These are phyloP conservation scores for Oreochromis grahami DNA, from an alignment of 2,797 vertebrate genomes.

Conservation along the genomic window DNA sequence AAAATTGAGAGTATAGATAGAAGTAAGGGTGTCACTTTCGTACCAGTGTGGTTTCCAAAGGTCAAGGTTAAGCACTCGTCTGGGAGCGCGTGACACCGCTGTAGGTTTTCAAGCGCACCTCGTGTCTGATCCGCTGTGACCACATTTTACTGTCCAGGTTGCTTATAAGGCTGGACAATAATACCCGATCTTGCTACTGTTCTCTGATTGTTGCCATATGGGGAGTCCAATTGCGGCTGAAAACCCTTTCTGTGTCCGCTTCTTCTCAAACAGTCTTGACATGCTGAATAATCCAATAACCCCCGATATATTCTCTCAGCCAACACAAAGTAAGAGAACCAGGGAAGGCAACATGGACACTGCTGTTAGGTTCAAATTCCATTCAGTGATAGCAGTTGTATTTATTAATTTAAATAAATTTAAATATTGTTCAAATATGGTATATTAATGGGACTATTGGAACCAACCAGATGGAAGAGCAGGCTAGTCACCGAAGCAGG, in stretches of 20 bases:
- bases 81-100: slow-evolving; percentile 20
- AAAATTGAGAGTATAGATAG: not conserved
- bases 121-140: slow-evolving; percentile 35
- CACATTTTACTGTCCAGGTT: slow-evolving; percentile 59
- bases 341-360: not conserved
- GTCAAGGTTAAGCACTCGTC: slow-evolving; percentile 38
- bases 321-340: slow-evolving; percentile 3
- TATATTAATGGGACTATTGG: not conserved
- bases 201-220: slow-evolving; percentile 72
- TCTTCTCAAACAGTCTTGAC: slow-evolving; percentile 61
- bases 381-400: not conserved
- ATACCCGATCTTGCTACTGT: slow-evolving; percentile 62
- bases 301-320: slow-evolving; percentile 49
- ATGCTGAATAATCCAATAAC: slow-evolving; percentile 64
- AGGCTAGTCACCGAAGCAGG: not conserved
- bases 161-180: slow-evolving; percentile 59
- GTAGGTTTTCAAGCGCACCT: slow-evolving; percentile 17
- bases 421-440: not conserved
- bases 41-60: slow-evolving; percentile 26
- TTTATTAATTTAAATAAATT: not conserved
- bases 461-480: not conserved
- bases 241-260: slow-evolving; percentile 48
- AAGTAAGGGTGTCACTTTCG: not conserved
- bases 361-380: not conserved
- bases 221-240: slow-evolving; percentile 33